Base-by-base conservation (phyloP, 2,113 vertebrate species). In the Pollachius pollachius region DNA sequence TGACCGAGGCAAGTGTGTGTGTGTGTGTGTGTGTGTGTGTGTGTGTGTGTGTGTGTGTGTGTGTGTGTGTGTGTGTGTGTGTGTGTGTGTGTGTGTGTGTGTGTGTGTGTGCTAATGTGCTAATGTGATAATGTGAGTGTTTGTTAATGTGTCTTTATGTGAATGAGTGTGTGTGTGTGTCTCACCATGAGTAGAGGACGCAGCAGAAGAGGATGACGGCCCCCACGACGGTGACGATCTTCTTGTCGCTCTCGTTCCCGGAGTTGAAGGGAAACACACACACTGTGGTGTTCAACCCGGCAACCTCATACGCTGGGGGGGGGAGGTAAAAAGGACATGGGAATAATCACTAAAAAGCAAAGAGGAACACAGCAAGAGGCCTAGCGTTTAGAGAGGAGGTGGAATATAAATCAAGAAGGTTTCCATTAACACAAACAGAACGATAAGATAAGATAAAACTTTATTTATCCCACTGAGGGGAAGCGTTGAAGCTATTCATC, bases 161-260 rank as follows among this genome's bases (percentile, higher is more conserved):
- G n/a, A 8, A 52, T 0, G 67, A 4, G 37, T 0, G 60, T 25
- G 60, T 25, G 19, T 7, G 60, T 25, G 60, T 7, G 60, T 62
- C 19, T 90, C 92, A 98, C 97, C 97, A 98, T 34, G 96, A 97
- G 83, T 99, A 98, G 19, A 96, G 89, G 83, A 99, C 92, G 67
- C 97, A 98, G 72, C 85, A 88, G 69, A 97, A 94, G 41, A 98
- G 80, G 76, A 99, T 94, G 0, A 86, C 58, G 0, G 94, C 93
- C 34, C 97, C 97, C 69, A 98, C 64, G 11, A 84, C 84, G 1
- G 93, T 94, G 72, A 97, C 96, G 61, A 97, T 90, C 73, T 91
- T 94, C 71, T 94, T 94, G 76, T 97, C 96, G 52, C 86, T 92
- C 77, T 94, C 92, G 1, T 91, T 77, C 54, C 90, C 92, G 34